Evolutionary conservation across 2,888 invertebrate genomes (phyloP), one percentile per base, ranked within the genome.

Genomic region (Clivina fossor): DNA sequence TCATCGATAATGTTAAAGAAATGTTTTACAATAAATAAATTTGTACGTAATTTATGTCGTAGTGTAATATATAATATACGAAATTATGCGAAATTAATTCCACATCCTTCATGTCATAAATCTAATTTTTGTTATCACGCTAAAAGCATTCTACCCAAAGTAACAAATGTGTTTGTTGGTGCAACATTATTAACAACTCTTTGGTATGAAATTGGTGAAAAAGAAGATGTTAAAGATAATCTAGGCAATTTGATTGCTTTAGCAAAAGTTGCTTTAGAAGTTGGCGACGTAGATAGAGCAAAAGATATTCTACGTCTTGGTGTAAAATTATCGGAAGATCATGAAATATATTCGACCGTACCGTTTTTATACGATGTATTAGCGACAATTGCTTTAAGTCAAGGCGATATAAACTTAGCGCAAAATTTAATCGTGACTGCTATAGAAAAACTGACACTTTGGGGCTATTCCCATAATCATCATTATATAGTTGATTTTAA

Each of bases 281-380:
- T 67, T 60, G 70, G 72, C 11, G 72, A 75, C 46, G 58, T 66
- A 1, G 68, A 71, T 4, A 67, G 69, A 41, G 75, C 76, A 0
- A 71, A 74, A 63, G 68, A 68, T 4, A 69, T 73, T 37, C 57
- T 76, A 19, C 64, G 71, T 20, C 69, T 71, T 65, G 75, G 75
- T 2, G 62, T 75, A 41, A 71, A 72, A 53, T 64, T 75, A 3
- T 72, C 73, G 22, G 72, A 74, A 43, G 71, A 74, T 15, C 69
- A 71, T 37, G 68, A 71, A 44, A 65, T 73, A 0, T 71, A 60
- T 41, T 58, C 59, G 2, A 71, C 71, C 11, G 60, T 74, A 56
- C 70, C 73, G 15, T 71, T 70, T 57, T 70, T 76, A 57, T 76
- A 75, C 61, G 76, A 77, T 61, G 69, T 76, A 50, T 62, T 76